Percentiles rank a stretch among this genome's conserved stretches.
These are phyloP conservation scores for Parapsyche elsis DNA, from an alignment of 1,140 invertebrate genomes.

Conservation along the genomic window DNA sequence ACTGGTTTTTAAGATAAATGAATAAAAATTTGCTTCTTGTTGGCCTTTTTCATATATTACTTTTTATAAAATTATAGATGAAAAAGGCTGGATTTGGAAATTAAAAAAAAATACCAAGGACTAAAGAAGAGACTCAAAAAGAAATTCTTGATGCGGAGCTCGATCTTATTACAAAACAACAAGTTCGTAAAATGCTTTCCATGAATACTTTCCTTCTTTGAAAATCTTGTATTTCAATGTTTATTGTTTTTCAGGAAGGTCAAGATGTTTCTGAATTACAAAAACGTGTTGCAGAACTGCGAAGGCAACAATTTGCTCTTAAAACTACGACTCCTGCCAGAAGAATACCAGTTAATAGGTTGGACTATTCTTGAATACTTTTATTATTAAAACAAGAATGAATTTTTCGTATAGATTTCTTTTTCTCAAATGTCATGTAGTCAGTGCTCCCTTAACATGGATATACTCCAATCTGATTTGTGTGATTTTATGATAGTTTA, in stretches of 20 bases:
- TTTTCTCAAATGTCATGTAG: no score
- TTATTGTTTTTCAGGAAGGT: constrained; percentile 68
- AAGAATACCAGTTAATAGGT: constrained; percentile 46
- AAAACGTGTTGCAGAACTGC: constrained; percentile 78
- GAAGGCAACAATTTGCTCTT: constrained; percentile 69
- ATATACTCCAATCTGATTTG: no score
- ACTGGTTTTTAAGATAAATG: no score
- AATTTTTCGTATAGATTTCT: no score
- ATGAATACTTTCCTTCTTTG: background rate
- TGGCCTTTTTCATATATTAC: constrained; percentile 5
- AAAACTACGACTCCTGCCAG: constrained; percentile 52
- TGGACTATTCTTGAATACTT: background rate
- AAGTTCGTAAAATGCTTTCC: constrained; percentile 64
- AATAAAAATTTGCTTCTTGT: background rate
- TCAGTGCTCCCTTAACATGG: no score
- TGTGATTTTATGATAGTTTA: no score
- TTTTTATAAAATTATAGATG: constrained; percentile 35
- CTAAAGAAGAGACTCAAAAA: constrained; percentile 77
- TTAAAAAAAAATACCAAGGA: constrained; percentile 65
- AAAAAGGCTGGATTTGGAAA: constrained; percentile 53
- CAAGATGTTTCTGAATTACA: constrained; percentile 79
- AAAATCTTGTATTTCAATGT: background rate
- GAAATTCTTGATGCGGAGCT: constrained; percentile 90
- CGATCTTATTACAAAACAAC: constrained; percentile 86
- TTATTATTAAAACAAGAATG: no score